Conservation (phyloP, 1,140 invertebrate species). For the Leptinotarsa defecta region DNA sequence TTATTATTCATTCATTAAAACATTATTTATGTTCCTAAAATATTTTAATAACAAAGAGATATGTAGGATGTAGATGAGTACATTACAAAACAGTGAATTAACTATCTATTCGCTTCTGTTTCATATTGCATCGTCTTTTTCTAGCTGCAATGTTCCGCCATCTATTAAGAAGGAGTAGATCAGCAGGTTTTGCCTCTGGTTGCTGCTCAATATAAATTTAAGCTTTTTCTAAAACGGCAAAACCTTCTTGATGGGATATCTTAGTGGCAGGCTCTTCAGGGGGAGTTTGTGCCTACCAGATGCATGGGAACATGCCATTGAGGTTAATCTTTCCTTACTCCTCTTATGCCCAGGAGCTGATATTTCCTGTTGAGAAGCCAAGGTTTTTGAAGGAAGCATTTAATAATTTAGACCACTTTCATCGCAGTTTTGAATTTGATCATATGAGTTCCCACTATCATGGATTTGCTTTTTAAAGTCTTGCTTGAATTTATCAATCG, state of each 20-base stretch:
- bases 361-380: too few species aligned
- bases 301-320: slow-evolving; percentile 54
- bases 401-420: too few species aligned
- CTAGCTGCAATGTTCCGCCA: not conserved
- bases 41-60: too few species aligned
- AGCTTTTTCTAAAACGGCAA: not conserved
- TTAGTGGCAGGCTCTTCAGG: slow-evolving; percentile 28
- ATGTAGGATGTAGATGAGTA: not conserved
- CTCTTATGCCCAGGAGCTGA: slow-evolving; percentile 37
- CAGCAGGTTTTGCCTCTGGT: not conserved
- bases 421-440: too few species aligned
- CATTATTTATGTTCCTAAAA: too few species aligned
- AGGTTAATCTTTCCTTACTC: slow-evolving; percentile 52
- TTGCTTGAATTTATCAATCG: slow-evolving; percentile 7
- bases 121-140: not conserved
- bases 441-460: not conserved
- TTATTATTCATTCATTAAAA: not conserved
- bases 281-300: slow-evolving; percentile 51
- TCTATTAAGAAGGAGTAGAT: not conserved
- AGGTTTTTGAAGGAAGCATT: too few species aligned
- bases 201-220: not conserved
- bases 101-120: not conserved
- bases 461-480: not conserved
- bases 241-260: not conserved
- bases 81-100: not conserved